Evolutionary conservation across 2,888 invertebrate species (phyloP).

Genomic region (Drosophila monieri): DNA sequence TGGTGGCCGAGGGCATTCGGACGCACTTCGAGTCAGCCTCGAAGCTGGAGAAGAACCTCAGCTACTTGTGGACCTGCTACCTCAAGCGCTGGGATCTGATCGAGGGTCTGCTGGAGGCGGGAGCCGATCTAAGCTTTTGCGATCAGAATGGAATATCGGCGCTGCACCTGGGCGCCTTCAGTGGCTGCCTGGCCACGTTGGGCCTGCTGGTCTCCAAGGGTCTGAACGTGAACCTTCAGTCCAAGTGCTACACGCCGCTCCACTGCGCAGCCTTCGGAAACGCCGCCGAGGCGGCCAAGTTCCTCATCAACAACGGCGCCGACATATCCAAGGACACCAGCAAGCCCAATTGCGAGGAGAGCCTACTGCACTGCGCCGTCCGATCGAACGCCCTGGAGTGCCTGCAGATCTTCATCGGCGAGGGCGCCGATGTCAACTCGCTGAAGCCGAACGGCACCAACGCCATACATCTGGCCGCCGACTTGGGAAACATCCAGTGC

Average conservation of each 20-base stretch:
- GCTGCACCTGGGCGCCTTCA: constrained; percentile 91
- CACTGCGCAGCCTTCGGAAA: constrained; percentile 96
- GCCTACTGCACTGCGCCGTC: constrained; percentile 93
- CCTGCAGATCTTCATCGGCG: constrained; percentile 89
- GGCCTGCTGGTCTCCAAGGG: constrained; percentile 88
- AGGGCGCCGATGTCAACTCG: constrained; percentile 90
- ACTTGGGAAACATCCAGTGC: constrained; percentile 90
- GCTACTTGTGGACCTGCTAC: constrained; percentile 90
- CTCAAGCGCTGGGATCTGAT: constrained; percentile 88
- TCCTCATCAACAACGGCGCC: constrained; percentile 90
- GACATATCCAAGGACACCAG: constrained; percentile 88
- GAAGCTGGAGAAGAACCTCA: constrained; percentile 89
- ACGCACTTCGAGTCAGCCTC: constrained; percentile 86
- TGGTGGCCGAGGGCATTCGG: constrained; percentile 86
- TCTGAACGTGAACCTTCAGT: constrained; percentile 88
- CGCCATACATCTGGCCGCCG: constrained; percentile 92
- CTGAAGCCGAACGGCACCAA: constrained; percentile 91
- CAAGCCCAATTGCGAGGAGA: constrained; percentile 89
- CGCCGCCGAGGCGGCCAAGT: constrained; percentile 90
- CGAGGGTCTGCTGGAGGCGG: constrained; percentile 87
- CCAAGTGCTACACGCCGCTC: constrained; percentile 91
- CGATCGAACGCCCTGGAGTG: constrained; percentile 93
- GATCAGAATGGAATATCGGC: constrained; percentile 91
- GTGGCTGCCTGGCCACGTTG: constrained; percentile 90
- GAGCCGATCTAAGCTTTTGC: constrained; percentile 89